phyloP scores from a whole-genome alignment of 1,140 invertebrate species.

The Trichonephila clavipes region DNA sequence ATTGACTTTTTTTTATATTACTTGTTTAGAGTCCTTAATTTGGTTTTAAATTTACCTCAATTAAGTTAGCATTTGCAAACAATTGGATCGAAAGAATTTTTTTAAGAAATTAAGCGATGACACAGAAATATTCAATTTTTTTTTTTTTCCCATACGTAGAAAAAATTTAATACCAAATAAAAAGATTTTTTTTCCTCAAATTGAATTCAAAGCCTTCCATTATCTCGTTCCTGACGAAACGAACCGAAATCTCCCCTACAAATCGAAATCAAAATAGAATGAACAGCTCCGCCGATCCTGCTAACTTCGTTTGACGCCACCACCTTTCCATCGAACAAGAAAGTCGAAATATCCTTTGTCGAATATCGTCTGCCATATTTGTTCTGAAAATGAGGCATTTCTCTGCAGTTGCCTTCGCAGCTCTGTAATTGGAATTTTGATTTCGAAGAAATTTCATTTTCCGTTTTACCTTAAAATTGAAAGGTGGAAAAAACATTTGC shows the following conservation, averaged over 20 bases:
- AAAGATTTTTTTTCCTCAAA: too few relatives aligned
- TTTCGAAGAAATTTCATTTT: not conserved
- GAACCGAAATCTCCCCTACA: not conserved
- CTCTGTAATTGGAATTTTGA: conserved; percentile 61
- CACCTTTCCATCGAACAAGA: not conserved
- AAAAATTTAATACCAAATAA: too few relatives aligned
- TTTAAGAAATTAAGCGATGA: too few relatives aligned
- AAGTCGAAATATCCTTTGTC: not conserved
- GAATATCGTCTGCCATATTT: conserved; percentile 52
- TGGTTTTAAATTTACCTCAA: too few relatives aligned
- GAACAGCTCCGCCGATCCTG: not conserved
- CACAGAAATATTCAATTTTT: too few relatives aligned
- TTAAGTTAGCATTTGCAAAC: too few relatives aligned
- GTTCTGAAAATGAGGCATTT: conserved; percentile 46
- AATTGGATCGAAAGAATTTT: too few relatives aligned
- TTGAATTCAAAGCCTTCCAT: not conserved
- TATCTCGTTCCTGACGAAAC: not conserved
- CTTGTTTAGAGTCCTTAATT: too few relatives aligned
- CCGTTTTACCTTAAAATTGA: not conserved
- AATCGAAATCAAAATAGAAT: conserved; percentile 11
- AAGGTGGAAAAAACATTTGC: not conserved
- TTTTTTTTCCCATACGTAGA: too few relatives aligned
- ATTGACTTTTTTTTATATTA: too few relatives aligned
- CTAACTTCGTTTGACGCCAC: conserved; percentile 18
- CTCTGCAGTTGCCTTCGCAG: not conserved